Evolutionary conservation across 1,140 invertebrate genomes (phyloP).

Genomic region (Leptopilina clavipes): DNA sequence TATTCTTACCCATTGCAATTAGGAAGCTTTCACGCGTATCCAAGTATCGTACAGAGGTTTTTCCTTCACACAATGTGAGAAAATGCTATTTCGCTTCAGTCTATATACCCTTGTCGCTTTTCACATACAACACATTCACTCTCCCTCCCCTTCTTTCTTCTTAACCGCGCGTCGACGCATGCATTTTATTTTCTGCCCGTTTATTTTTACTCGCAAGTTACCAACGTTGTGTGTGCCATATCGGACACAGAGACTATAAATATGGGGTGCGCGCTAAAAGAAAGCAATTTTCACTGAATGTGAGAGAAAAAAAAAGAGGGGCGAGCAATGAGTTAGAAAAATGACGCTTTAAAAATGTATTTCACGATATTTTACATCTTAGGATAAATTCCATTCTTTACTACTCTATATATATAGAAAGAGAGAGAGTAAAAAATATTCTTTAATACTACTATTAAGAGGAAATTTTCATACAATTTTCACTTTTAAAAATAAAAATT

Average conservation of each 20-base stretch:
- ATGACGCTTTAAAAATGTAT: background rate
- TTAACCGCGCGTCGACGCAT: constrained; percentile 39
- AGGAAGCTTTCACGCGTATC: constrained; percentile 39
- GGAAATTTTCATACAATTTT: too few relatives aligned
- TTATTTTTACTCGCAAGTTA: constrained; percentile 18
- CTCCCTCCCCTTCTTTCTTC: constrained; percentile 17
- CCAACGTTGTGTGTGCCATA: background rate
- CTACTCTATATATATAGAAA: too few relatives aligned
- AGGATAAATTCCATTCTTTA: background rate
- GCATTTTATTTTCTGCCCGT: constrained; percentile 41
- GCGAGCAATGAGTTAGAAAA: constrained; percentile 2
- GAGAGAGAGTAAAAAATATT: too few relatives aligned
- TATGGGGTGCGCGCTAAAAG: background rate
- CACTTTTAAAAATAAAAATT: too few relatives aligned
- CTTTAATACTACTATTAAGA: too few relatives aligned
- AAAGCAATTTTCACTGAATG: background rate
- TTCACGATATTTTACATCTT: background rate
- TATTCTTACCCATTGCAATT: constrained; percentile 37
- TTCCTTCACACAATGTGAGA: constrained; percentile 11
- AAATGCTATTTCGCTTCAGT: constrained; percentile 35
- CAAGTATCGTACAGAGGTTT: constrained; percentile 38
- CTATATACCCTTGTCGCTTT: constrained; percentile 19
- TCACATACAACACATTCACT: constrained; percentile 35
- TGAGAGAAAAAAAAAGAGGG: background rate
- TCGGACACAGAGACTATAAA: constrained; percentile 4